Base-by-base conservation (phyloP, 1,140 invertebrate genomes). In the Procambarus virginalis region DNA sequence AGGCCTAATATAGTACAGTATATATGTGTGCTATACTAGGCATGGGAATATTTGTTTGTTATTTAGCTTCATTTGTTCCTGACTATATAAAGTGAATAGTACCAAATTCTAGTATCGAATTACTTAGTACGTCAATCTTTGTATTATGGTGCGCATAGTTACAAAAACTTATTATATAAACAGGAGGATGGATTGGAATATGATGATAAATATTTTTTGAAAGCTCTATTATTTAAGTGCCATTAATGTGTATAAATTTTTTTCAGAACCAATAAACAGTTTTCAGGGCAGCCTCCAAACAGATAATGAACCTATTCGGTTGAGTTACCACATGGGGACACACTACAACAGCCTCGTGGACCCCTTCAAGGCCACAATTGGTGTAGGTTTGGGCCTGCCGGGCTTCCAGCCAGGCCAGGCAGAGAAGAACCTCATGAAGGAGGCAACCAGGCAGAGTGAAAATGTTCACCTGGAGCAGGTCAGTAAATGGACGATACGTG, bases 301-400 rank as follows among this genome's bases (percentile, higher is more conserved):
- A 96, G 90, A 91, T 82, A 92, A 97, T 93, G 96, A 97, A 91
- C 97, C 98, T 3, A 96, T 99, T 91, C 95, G 98, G 86, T 94
- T 99, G 51, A 98, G 97, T 92, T 99, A 99, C 94, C 98, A 99
- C 94, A 95, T 97, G 92, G 96, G 96, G 93, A 96, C 96, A 81
- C 98, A 99, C 94, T 99, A 99, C 93, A 98, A 99, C 94, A 97
- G 97, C 79, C 96, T 99, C 91, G 96, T 98, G 76, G 97, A 98
- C 94, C 98, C 98, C 2, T 97, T 96, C 91, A 97, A 97, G 94
- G 94, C 95, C 48, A 94, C 92, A 34, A 91, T 93, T 22, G 93
- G 92, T 3, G 92, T 93, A 2, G 92, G 93, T n/a, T 93, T 95
- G 2, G 98, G 98, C 49, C 95, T 99, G 92, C 97, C 98, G 91